These are phyloP conservation scores for Tuberolachnus salignus DNA, from an alignment of 2,888 invertebrate species.

Conservation along the genomic window DNA sequence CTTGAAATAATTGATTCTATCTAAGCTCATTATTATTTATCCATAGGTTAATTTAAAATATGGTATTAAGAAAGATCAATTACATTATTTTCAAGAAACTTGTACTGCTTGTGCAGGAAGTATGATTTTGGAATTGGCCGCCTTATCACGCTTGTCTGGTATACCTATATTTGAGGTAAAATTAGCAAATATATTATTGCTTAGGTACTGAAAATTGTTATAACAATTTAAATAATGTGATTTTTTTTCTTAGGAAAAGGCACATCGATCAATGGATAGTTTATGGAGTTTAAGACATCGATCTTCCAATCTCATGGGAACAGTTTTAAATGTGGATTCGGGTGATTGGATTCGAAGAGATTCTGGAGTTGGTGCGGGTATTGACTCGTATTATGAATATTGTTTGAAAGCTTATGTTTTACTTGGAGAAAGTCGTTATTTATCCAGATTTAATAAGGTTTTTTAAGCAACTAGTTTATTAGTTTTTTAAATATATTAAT, in stretches of 20 bases:
- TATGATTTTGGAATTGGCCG: slow-evolving; percentile 96
- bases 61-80: slow-evolving; percentile 78
- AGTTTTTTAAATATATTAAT: neutral
- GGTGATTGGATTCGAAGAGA: slow-evolving; percentile 98
- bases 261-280: slow-evolving; percentile 94
- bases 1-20: slow-evolving; percentile 10
- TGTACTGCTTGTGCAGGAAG: slow-evolving; percentile 99
- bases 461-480: slow-evolving; percentile 3
- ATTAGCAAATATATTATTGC: neutral
- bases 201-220: too few species aligned
- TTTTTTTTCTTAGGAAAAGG: slow-evolving; percentile 72
- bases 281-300: slow-evolving; percentile 93
- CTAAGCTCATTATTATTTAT: neutral
- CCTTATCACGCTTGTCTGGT: slow-evolving; percentile 89
- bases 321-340: slow-evolving; percentile 95
- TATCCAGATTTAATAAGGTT: slow-evolving; percentile 83
- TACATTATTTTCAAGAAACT: slow-evolving; percentile 83
- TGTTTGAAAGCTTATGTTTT: slow-evolving; percentile 96
- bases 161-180: slow-evolving; percentile 83
- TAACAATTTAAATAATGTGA: neutral
- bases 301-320: slow-evolving; percentile 92
- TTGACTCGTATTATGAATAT: slow-evolving; percentile 99
- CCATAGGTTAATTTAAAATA: slow-evolving; percentile 76
- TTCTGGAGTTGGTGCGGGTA: slow-evolving; percentile 98
- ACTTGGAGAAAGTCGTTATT: slow-evolving; percentile 89